Percentiles rank a stretch among this genome's conserved stretches.
phyloP scores from a whole-genome alignment of 2,113 vertebrate species.

The Hystrix cristata region DNA sequence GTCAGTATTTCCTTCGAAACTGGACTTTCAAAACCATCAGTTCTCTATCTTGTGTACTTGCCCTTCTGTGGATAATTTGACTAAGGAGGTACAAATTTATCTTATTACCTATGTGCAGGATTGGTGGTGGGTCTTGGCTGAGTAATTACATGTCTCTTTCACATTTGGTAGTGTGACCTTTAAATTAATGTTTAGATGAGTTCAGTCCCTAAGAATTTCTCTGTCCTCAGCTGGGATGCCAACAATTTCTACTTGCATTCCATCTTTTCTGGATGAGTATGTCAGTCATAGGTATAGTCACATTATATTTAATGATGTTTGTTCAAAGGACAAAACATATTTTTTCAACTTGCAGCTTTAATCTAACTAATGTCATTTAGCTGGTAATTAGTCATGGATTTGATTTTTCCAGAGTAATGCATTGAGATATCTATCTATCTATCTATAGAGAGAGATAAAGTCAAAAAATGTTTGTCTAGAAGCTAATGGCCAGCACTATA shows the following conservation, averaged over 20 bases:
- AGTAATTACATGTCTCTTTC: neutral
- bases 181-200: constrained; percentile 42
- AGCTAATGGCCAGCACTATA: neutral
- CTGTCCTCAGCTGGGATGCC: neutral
- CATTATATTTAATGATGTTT: neutral
- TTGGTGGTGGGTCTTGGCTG: neutral
- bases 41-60: neutral
- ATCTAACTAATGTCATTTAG: neutral
- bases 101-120: neutral
- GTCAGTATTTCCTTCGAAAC: neutral
- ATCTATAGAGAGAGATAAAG: neutral
- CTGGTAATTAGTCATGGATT: neutral
- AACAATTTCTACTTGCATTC: neutral
- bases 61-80: neutral
- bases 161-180: neutral
- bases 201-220: constrained; percentile 10
- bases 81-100: neutral
- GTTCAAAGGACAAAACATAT: neutral
- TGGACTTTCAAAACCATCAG: neutral
- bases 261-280: neutral
- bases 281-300: neutral
- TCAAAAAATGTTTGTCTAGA: neutral
- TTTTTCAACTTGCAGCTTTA: constrained; percentile 29
- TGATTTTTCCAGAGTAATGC: neutral
- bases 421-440: neutral